phyloP scores from a whole-genome alignment of 2,888 invertebrate genomes.

The Coelinius sp. region DNA sequence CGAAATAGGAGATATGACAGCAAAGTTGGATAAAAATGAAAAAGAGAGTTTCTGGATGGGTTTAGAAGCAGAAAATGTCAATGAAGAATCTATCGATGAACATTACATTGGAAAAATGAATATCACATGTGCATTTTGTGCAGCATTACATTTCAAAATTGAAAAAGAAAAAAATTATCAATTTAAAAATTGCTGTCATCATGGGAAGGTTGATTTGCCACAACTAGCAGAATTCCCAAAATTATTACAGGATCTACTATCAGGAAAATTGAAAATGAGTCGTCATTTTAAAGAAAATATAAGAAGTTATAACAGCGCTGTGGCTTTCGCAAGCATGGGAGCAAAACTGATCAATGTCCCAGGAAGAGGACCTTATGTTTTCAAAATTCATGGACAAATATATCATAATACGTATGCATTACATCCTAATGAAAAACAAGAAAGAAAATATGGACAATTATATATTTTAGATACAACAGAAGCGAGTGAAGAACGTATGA shows the following conservation, averaged over 20 bases:
- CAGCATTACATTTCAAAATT: slow-evolving; percentile 11
- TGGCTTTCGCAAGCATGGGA: slow-evolving; percentile 31
- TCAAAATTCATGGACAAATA: slow-evolving; percentile 27
- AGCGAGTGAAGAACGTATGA: no score
- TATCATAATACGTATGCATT: slow-evolving; percentile 37
- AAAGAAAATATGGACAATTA: slow-evolving; percentile 32
- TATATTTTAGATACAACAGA: slow-evolving; percentile 24
- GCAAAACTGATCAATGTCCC: slow-evolving; percentile 19
- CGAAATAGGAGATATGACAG: not conserved
- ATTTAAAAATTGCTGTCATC: slow-evolving; percentile 31
- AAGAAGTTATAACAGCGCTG: slow-evolving; percentile 26
- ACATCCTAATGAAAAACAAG: slow-evolving; percentile 11
- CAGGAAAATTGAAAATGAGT: slow-evolving; percentile 5
- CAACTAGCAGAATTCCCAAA: slow-evolving; percentile 12
- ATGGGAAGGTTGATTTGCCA: slow-evolving; percentile 29
- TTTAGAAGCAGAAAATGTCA: not conserved
- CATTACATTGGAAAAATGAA: slow-evolving; percentile 27
- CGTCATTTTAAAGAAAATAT: slow-evolving; percentile 23
- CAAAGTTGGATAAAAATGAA: not conserved
- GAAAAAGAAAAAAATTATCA: not conserved
- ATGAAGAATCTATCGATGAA: not conserved
- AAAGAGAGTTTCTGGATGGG: not conserved
- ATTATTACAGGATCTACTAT: slow-evolving; percentile 24
- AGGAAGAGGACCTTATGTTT: slow-evolving; percentile 23
- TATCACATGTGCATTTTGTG: slow-evolving; percentile 7